Evolutionary conservation across 2,888 invertebrate species (phyloP), one percentile per base, ranked within the genome.

Genomic region (Unio delphinus): DNA sequence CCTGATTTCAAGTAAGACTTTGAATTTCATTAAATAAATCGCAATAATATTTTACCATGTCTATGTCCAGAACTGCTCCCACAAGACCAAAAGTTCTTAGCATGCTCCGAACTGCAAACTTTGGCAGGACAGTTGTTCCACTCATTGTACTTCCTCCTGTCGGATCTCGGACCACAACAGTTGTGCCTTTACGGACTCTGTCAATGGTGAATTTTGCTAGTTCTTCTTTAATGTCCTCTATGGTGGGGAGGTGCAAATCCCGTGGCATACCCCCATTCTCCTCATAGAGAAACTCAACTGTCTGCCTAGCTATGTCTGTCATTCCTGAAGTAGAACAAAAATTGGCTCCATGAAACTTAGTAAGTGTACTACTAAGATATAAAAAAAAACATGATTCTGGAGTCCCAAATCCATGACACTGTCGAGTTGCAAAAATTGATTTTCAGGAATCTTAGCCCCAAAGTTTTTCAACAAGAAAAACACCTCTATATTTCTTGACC

Each of bases 271-370:
- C 90, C 8, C 90, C 90, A 78, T 89, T 89, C 71, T 90, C 90
- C 73, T 90, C 90, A 79, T 90, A 90, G 55, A 90, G 81, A 75
- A 89, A 90, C 72, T 90, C 90, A 6, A 90, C 90, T 3, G 90
- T 90, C 79, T 90, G 90, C 67, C 90, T 76, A 0, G 90, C 90
- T 69, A 90, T 90, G 70, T 90, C 90, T 26, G 88, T 87, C 90
- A 90, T 90, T 55, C 90, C 90, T 86, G 75, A 0, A 70, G 55
- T 67, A 45, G 17, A 68, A 69, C 4, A 63, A 23, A 55, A 3
- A 45, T 45, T 45, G 8, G 11, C 45, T 45, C 11, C 11, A 45
- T 45, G 45, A 45, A 11, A 11, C 45, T 45, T 45, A 11, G 11
- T 45, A 45, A 1, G 11, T 45, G 8, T 45, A 45, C 45, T 45